Percentiles rank a stretch among this genome's conserved stretches.
These are phyloP conservation scores for Acipenser ruthenus DNA, from an alignment of 2,797 vertebrate genomes.

Conservation along the genomic window DNA sequence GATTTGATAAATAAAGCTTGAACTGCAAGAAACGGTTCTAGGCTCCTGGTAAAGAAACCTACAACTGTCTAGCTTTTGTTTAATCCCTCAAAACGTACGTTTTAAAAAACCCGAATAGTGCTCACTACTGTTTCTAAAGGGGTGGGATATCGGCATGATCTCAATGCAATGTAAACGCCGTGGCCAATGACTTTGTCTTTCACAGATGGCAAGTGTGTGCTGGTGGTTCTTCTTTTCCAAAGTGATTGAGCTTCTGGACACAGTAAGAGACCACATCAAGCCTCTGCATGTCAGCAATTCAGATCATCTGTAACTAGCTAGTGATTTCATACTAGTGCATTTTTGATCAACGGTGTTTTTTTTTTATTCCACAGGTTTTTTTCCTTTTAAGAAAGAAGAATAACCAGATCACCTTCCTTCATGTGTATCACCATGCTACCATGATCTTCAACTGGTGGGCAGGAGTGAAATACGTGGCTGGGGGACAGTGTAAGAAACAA, in stretches of 20 bases:
- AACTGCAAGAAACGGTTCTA: too few relatives aligned
- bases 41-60: too few relatives aligned
- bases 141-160: too few relatives aligned
- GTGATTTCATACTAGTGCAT: too few relatives aligned
- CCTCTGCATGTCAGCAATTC: too few relatives aligned
- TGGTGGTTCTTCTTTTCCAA: constrained; percentile 76
- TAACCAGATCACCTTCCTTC: constrained; percentile 49
- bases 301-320: too few relatives aligned
- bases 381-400: constrained; percentile 49
- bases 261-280: constrained; percentile 33
- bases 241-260: constrained; percentile 56
- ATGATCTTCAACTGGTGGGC: constrained; percentile 50
- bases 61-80: too few relatives aligned
- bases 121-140: too few relatives aligned
- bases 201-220: constrained; percentile 72
- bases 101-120: too few relatives aligned
- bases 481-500: constrained; percentile 44
- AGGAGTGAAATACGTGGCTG: constrained; percentile 48
- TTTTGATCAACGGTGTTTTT: not conserved
- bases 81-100: too few relatives aligned
- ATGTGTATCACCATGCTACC: constrained; percentile 47
- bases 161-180: too few relatives aligned
- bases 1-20: too few relatives aligned
- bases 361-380: constrained; percentile 36
- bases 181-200: not conserved